Base-by-base conservation (phyloP, 2,888 invertebrate genomes). In the Hololepta plana region DNA sequence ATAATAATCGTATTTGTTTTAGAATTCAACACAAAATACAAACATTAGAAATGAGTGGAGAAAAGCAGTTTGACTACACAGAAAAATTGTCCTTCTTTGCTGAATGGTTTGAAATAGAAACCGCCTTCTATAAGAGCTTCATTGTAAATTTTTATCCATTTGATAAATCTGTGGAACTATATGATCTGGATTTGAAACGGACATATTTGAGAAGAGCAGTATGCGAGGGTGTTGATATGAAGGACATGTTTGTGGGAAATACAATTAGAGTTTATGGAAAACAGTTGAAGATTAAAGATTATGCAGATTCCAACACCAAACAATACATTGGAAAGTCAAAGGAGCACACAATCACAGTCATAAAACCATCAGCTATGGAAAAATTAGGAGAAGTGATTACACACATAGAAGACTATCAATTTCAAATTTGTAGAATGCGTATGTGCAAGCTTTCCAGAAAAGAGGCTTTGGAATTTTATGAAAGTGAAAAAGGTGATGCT, bases 91-190 rank as follows among this genome's bases (percentile, higher is more conserved):
- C 62, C 4, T 81, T 82, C 51, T 51, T 70, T 31, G 79, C 77
- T 3, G 85, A 88, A 57, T 91, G 87, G 87, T 84, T 72, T 46
- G 90, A 90, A 47, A 67, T 71, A 38, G 71, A 77, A 42, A 73
- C 82, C 0, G 70, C 70, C 20, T 61, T 77, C 9, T 55, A 72
- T 12, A 72, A 79, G 40, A 69, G 70, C 34, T 88, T 82, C 50
- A 63, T 72, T 41, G 54, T 90, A 24, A 72, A 73, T 40, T 90
- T 66, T 48, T 84, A 71, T 50, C 72, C 75, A 2, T 60, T 59
- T 24, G 87, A 88, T 48, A 68, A 70, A 39, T 73, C 80, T 1
- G 53, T 88, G 14, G 88, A 90, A 62, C 67, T 91, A 4, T 54
- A 38, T 35, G 55, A 55, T 35, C 39, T 37, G 12, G 48, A 48